These are phyloP conservation scores for Thamnaconus septentrionalis DNA, from an alignment of 2,113 vertebrate genomes.

Conservation along the genomic window DNA sequence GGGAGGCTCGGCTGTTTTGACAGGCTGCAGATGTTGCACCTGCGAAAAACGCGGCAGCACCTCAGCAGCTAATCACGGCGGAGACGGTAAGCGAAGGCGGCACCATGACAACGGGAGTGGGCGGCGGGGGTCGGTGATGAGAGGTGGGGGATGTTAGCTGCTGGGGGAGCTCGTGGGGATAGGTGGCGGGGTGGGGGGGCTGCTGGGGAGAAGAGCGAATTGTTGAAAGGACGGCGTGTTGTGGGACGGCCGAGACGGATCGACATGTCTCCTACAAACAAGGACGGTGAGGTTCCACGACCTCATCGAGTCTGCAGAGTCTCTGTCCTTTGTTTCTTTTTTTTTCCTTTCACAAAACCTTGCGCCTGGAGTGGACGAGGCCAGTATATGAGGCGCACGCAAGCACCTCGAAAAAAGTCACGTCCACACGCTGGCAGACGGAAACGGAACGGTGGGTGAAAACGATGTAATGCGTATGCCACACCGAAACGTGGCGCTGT, in stretches of 20 bases:
- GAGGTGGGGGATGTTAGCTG: not conserved
- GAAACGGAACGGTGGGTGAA: too few relatives aligned
- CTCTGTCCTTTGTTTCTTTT: not conserved
- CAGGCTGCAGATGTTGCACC: conserved; percentile 68
- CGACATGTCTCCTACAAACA: conserved; percentile 18
- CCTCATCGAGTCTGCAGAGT: conserved; percentile 1
- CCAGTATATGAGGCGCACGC: too few relatives aligned
- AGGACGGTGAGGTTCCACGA: conserved; percentile 31
- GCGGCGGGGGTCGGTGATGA: too few relatives aligned
- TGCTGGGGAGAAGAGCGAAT: not conserved
- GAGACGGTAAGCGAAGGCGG: conserved; percentile 54
- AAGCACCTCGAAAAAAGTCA: too few relatives aligned
- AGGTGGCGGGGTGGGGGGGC: conserved; percentile 17
- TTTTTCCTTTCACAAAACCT: conserved; percentile 6
- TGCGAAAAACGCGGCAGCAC: conserved; percentile 48
- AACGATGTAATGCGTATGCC: too few relatives aligned
- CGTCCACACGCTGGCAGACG: too few relatives aligned
- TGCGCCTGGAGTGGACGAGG: too few relatives aligned
- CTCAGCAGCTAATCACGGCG: conserved; percentile 55
- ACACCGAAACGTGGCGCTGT: too few relatives aligned
- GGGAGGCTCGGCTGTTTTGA: conserved; percentile 68
- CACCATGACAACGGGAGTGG: conserved; percentile 49
- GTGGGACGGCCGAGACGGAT: too few relatives aligned
- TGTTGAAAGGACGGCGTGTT: too few relatives aligned
- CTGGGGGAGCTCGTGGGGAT: conserved; percentile 12